A percentile compares a stretch with the other conserved stretches of the same genome.
Conservation (phyloP, 2,888 invertebrate species). For the Rotaria sp. region DNA sequence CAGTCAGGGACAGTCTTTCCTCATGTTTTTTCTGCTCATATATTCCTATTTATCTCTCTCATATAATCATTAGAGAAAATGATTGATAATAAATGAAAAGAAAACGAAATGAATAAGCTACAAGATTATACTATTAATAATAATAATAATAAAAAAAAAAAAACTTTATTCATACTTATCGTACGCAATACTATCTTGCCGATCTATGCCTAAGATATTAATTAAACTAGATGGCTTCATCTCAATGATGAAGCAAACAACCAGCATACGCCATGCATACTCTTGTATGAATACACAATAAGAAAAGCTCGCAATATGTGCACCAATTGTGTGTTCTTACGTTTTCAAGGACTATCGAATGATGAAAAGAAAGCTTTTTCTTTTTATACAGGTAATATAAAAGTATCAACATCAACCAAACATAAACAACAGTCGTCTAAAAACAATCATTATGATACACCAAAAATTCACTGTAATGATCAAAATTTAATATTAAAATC, state of each 20-base stretch:
- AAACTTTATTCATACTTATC: too few relatives aligned
- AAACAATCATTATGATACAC: neutral
- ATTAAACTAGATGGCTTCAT: too few relatives aligned
- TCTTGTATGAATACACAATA: neutral
- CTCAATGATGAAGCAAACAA: neutral
- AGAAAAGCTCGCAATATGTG: neutral
- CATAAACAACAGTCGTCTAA: neutral
- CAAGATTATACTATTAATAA: too few relatives aligned
- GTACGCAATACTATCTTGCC: too few relatives aligned
- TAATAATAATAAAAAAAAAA: too few relatives aligned
- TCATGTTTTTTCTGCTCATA: too few relatives aligned
- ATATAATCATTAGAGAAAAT: too few relatives aligned
- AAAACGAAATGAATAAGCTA: too few relatives aligned
- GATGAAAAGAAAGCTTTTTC: neutral
- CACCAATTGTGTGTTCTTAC: neutral
- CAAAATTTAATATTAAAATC: neutral
- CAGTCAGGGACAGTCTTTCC: too few relatives aligned
- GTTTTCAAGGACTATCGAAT: neutral
- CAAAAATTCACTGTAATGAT: neutral
- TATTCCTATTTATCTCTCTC: too few relatives aligned
- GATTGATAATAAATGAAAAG: too few relatives aligned
- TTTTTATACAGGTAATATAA: neutral
- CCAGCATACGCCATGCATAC: neutral
- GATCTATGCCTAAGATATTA: too few relatives aligned
- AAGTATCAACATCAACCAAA: neutral